phyloP scores from a whole-genome alignment of 23 tunicate genomes.

The Ciona savignyi region DNA sequence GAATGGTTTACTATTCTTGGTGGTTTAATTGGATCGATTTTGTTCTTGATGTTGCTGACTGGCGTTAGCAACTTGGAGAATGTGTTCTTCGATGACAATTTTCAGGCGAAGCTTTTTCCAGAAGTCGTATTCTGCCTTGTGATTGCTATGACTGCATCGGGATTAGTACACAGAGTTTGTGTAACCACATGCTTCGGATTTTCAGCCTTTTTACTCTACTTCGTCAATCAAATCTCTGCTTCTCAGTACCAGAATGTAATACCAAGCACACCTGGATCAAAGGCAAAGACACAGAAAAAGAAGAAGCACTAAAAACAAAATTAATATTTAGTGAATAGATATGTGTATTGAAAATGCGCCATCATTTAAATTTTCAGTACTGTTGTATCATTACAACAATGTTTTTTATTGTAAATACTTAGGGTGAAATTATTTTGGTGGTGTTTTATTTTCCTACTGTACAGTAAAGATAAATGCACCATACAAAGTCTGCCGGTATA shows the following conservation, averaged over 20 bases:
- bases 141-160: conserved; percentile 58
- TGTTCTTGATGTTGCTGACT: conserved; percentile 59
- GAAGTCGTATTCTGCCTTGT: conserved; percentile 69
- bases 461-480: too few species aligned
- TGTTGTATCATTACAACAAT: too few species aligned
- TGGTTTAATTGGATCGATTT: conserved; percentile 70
- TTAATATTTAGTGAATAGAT: too few species aligned
- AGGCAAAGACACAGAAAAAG: conserved; percentile 36
- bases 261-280: background rate
- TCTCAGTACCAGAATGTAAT: conserved; percentile 36
- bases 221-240: conserved; percentile 65
- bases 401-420: too few species aligned
- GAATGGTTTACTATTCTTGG: conserved; percentile 81
- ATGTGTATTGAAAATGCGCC: too few species aligned
- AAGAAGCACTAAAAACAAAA: conserved; percentile 16
- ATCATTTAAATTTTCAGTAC: too few species aligned
- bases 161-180: conserved; percentile 82
- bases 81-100: conserved; percentile 69
- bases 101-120: conserved; percentile 90
- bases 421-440: too few species aligned
- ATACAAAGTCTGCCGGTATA: too few species aligned
- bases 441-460: too few species aligned
- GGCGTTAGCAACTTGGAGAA: conserved; percentile 68
- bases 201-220: conserved; percentile 49
- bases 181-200: conserved; percentile 79